These are phyloP conservation scores for Nymphalis c-album DNA, from an alignment of 2,888 invertebrate genomes.

Conservation along the genomic window DNA sequence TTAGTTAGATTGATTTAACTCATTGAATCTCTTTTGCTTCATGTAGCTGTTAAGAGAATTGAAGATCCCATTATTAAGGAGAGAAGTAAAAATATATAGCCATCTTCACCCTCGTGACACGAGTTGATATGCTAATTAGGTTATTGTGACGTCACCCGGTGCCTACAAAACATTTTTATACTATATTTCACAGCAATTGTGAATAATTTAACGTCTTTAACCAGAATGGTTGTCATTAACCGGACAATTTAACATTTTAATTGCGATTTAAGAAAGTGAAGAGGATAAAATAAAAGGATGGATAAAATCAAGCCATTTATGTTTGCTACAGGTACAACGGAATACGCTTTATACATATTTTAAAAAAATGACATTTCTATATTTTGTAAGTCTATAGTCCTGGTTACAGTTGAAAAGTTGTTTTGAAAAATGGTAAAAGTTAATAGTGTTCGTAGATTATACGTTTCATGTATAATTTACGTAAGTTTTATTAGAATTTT, in stretches of 20 bases:
- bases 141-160: constrained; percentile 58
- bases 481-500: background rate
- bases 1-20: background rate
- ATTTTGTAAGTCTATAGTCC: too few relatives aligned
- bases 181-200: background rate
- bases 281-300: constrained; percentile 62
- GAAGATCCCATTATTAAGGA: constrained; percentile 62
- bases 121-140: constrained; percentile 76
- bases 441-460: too few relatives aligned
- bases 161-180: background rate
- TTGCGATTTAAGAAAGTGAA: constrained; percentile 73
- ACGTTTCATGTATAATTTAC: constrained; percentile 37
- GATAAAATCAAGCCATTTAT: constrained; percentile 61
- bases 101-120: constrained; percentile 59
- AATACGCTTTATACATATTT: too few relatives aligned
- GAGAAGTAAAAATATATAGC: constrained; percentile 47
- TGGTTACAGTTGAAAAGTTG: too few relatives aligned
- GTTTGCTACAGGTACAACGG: constrained; percentile 46
- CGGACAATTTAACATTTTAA: constrained; percentile 79
- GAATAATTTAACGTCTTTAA: constrained; percentile 46
- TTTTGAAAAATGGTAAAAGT: too few relatives aligned
- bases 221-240: constrained; percentile 76
- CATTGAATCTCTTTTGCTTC: constrained; percentile 50
- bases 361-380: too few relatives aligned
- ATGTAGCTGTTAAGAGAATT: constrained; percentile 68